These are phyloP conservation scores for Tanytarsus gracilentus DNA, from an alignment of 2,888 invertebrate genomes.

Conservation along the genomic window DNA sequence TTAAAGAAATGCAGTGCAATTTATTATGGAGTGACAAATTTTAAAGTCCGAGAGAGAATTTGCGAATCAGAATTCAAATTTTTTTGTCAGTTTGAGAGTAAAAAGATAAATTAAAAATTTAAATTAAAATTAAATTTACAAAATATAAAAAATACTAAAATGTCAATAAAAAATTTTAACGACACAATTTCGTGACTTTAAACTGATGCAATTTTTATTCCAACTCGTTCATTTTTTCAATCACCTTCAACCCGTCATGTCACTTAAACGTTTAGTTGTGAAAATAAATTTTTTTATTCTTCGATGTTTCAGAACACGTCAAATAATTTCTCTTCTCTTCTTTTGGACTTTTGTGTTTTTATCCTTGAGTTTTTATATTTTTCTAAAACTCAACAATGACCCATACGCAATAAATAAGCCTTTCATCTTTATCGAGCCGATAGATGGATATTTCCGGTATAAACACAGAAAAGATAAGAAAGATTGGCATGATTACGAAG, in stretches of 20 bases:
- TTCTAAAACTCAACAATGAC: slow-evolving; percentile 16
- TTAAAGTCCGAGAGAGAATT: too few relatives aligned
- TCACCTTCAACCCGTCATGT: not conserved
- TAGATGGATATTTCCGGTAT: slow-evolving; percentile 7
- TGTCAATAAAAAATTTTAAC: too few relatives aligned
- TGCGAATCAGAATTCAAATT: too few relatives aligned
- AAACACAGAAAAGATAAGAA: slow-evolving; percentile 45
- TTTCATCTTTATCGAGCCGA: slow-evolving; percentile 23
- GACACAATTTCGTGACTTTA: not conserved
- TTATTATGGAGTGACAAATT: too few relatives aligned
- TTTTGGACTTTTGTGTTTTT: not conserved
- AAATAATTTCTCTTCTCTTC: not conserved
- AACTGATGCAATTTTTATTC: too few relatives aligned
- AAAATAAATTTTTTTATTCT: not conserved
- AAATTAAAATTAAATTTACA: too few relatives aligned
- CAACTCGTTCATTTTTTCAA: not conserved
- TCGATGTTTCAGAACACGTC: not conserved
- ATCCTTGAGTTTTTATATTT: not conserved
- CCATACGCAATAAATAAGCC: slow-evolving; percentile 17
- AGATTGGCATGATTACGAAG: slow-evolving; percentile 69
- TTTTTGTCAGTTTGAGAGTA: too few relatives aligned
- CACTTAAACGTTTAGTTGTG: not conserved
- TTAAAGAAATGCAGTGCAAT: too few relatives aligned
- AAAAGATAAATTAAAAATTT: too few relatives aligned
- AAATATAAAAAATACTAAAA: too few relatives aligned